Evolutionary conservation across 2,888 invertebrate genomes (phyloP), one percentile per base, ranked within the genome.

Genomic region (Machimus atricapillus): DNA sequence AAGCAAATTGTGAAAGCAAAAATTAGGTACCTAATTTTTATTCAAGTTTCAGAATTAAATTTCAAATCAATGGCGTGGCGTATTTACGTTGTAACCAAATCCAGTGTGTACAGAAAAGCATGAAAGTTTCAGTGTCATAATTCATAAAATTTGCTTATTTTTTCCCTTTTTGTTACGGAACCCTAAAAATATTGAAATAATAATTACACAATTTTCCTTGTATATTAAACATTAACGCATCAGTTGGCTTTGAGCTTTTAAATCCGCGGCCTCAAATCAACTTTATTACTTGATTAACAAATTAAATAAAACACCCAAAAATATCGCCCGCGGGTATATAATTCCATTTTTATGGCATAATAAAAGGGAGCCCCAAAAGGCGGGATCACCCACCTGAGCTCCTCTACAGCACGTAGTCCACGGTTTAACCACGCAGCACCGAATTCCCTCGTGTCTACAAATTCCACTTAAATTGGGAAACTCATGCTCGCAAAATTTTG

Each of bases 301-400:
- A 76, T 76, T 40, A 76, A 76, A 76, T 34, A 37, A 76, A 76
- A 40, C 37, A 31, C 40, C 76, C 31, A 40, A 37, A 76, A 34
- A 76, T 76, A 76, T 76, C 9, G 66, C 76, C 76, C 34, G 27
- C n/a, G 76, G 76, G 40, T 37, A 76, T 76, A 76, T 76, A 76
- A 76, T 76, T 76, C 76, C 76, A 34, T 76, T 76, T 76, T 76
- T 76, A 76, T 76, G 76, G 76, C n/a, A 34, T 76, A 31, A 76
- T 76, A 76, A 76, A 76, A 76, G 40, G 76, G 37, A 76, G 34
- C n/a, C 23, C 66, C 66, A 37, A 31, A 76, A 76, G 40, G 76
- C n/a, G 16, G 31, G 19, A 6, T 14, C 12, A 12, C 76, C 76
- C 76, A 76, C 76, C 76, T 76, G 76, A 37, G 76, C 40, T 76